A percentile compares a stretch with the other conserved stretches of the same genome.
These are phyloP conservation scores for Apodemia hepburni DNA, from an alignment of 2,888 invertebrate species.

Conservation along the genomic window DNA sequence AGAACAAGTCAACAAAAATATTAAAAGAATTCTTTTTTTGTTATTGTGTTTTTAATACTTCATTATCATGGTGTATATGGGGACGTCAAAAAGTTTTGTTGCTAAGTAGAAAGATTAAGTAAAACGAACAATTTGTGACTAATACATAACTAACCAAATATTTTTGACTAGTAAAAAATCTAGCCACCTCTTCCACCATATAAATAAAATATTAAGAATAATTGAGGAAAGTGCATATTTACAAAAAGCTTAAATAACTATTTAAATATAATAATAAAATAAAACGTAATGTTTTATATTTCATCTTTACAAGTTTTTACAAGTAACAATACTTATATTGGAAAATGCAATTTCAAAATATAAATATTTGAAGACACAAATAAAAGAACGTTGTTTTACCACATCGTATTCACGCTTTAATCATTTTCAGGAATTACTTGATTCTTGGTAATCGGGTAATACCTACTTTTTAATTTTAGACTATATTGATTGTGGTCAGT, in stretches of 20 bases:
- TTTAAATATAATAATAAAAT: conserved; percentile 58
- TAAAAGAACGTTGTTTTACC: too few species aligned
- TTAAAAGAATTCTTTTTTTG: conserved; percentile 15
- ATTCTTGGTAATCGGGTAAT: too few species aligned
- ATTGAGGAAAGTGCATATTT: conserved; percentile 65
- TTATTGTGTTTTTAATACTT: conserved; percentile 3
- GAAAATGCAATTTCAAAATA: too few species aligned
- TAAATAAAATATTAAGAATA: conserved; percentile 56
- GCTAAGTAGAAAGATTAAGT: conserved; percentile 22
- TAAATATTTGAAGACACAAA: too few species aligned
- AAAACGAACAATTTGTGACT: conserved; percentile 20
- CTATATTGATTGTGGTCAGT: too few species aligned
- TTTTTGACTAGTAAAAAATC: conserved; percentile 67
- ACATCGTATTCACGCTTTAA: too few species aligned
- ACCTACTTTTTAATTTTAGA: too few species aligned
- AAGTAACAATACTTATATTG: too few species aligned
- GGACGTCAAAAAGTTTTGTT: conserved; percentile 11
- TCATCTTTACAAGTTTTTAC: too few species aligned
- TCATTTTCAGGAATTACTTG: too few species aligned
- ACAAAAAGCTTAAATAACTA: conserved; percentile 50
- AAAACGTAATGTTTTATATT: conserved; percentile 21
- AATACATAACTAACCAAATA: conserved; percentile 34
- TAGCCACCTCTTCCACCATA: conserved; percentile 65
- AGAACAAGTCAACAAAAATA: background rate
- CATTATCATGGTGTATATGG: conserved; percentile 6